Evolutionary conservation across 2,888 invertebrate species (phyloP).

Genomic region (Epinotia bilunana): DNA sequence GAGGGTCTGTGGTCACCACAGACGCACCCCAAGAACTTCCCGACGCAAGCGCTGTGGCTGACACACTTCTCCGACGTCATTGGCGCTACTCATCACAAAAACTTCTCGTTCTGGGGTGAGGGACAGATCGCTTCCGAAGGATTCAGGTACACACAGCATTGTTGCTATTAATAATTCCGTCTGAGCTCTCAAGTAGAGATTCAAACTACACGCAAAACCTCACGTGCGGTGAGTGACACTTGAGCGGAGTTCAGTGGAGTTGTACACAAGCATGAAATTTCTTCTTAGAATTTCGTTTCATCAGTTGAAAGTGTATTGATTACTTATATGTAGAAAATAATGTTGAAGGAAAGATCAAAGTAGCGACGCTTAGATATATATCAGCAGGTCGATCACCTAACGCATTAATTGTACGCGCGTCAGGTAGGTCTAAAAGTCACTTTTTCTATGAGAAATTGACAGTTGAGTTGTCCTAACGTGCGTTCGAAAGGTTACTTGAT

Average conservation of each 20-base stretch:
- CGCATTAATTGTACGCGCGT: no score
- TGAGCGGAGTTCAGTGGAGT: not conserved
- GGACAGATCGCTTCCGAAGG: constrained; percentile 95
- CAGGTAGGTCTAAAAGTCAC: no score
- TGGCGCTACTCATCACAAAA: constrained; percentile 95
- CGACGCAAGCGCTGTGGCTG: constrained; percentile 91
- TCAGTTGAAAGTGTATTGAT: no score
- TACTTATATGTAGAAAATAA: not conserved
- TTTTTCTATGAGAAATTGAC: no score
- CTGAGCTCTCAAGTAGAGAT: not conserved
- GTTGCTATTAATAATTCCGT: not conserved
- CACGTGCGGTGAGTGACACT: not conserved
- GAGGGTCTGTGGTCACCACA: constrained; percentile 98
- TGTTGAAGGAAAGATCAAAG: not conserved
- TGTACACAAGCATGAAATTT: not conserved
- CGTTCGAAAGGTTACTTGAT: no score
- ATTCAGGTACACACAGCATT: constrained; percentile 86
- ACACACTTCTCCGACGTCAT: constrained; percentile 99
- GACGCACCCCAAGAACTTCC: constrained; percentile 98
- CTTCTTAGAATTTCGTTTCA: not conserved
- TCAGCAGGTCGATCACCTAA: no score
- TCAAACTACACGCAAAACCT: not conserved
- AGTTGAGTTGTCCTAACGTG: no score
- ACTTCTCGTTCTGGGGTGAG: constrained; percentile 96
- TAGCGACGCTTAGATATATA: not conserved